These are phyloP conservation scores for Malurus elegans DNA, from an alignment of 2,113 vertebrate genomes.

Conservation along the genomic window DNA sequence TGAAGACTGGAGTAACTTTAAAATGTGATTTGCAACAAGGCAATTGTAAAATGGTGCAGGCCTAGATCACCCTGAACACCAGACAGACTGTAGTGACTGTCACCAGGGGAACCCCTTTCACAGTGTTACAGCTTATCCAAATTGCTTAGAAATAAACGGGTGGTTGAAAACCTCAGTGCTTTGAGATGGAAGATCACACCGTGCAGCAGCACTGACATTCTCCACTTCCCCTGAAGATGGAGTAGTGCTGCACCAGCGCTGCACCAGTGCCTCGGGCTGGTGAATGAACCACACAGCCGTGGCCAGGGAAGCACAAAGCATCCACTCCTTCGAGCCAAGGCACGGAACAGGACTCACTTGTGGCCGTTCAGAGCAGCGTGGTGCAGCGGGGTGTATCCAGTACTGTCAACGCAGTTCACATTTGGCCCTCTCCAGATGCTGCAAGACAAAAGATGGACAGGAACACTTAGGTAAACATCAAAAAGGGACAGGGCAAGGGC, in stretches of 20 bases:
- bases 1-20: neutral
- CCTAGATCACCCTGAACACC: neutral
- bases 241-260: neutral
- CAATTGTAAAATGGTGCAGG: neutral
- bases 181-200: rapidly evolving
- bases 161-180: neutral
- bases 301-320: neutral
- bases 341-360: slow-evolving; percentile 75
- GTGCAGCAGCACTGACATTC: neutral
- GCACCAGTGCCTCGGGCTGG: neutral
- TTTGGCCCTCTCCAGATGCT: slow-evolving; percentile 98
- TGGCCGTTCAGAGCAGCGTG: slow-evolving; percentile 96
- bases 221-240: slow-evolving; percentile 49
- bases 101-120: neutral
- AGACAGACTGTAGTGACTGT: neutral
- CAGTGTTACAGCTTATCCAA: neutral
- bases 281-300: neutral
- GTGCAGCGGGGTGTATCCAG: slow-evolving; percentile 95
- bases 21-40: neutral
- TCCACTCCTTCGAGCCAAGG: neutral
- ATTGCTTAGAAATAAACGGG: neutral
- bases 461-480: neutral
- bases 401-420: slow-evolving; percentile 97
- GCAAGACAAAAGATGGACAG: slow-evolving; percentile 42
- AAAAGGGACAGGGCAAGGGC: neutral